Conservation (phyloP, 2,113 vertebrate genomes). For the Oryzias woworae region DNA sequence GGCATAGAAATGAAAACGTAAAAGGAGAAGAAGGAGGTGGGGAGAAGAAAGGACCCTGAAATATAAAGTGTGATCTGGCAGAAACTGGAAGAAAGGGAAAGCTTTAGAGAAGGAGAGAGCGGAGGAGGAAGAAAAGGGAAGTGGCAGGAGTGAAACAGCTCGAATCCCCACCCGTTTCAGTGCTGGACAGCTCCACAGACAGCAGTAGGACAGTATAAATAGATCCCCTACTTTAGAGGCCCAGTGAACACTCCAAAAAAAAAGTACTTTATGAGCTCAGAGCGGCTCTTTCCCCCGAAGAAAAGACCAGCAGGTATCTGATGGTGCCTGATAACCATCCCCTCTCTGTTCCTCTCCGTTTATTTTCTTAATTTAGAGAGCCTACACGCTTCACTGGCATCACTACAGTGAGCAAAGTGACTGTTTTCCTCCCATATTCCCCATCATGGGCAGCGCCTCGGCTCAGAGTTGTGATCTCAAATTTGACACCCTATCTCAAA, state of each 20-base stretch:
- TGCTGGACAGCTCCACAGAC: conserved; percentile 69
- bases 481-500: conserved; percentile 18
- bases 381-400: conserved; percentile 49
- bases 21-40: background rate
- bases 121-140: conserved; percentile 56
- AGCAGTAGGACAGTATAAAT: conserved; percentile 73
- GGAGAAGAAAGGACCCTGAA: conserved; percentile 4
- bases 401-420: conserved; percentile 31
- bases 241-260: conserved; percentile 58
- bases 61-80: conserved; percentile 51
- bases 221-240: conserved; percentile 70
- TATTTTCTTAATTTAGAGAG: conserved; percentile 68
- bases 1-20: conserved; percentile 33
- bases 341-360: conserved; percentile 60
- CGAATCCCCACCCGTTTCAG: conserved; percentile 66
- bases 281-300: conserved; percentile 52
- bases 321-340: conserved; percentile 64
- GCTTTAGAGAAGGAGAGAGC: conserved; percentile 39
- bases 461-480: conserved; percentile 44
- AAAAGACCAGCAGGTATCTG: conserved; percentile 59
- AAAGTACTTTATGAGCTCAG: conserved; percentile 58
- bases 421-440: conserved; percentile 43
- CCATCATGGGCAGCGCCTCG: conserved; percentile 25
- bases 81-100: conserved; percentile 34
- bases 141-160: conserved; percentile 61